Conservation (phyloP, 2,113 vertebrate genomes). For the Typhlomys cinereus region DNA sequence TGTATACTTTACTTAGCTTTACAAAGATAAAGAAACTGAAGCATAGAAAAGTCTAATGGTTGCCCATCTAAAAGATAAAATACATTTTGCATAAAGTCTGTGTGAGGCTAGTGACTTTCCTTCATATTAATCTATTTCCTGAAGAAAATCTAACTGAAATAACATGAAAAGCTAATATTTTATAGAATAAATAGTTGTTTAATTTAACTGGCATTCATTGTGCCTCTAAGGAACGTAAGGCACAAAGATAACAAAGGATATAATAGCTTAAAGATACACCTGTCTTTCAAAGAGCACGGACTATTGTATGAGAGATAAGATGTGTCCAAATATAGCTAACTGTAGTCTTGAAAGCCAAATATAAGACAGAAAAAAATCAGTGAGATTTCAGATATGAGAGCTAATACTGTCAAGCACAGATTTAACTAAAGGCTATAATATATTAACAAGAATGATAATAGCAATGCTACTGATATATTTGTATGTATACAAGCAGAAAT, state of each 20-base stretch:
- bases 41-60: background rate
- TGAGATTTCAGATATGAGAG: constrained; percentile 8
- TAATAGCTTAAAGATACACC: background rate
- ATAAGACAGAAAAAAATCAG: background rate
- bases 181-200: background rate
- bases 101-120: background rate
- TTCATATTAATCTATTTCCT: background rate
- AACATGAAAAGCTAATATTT: background rate
- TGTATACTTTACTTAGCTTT: background rate
- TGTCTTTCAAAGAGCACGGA: background rate
- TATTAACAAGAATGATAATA: too few species aligned
- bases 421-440: background rate
- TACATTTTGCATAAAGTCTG: background rate
- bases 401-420: background rate
- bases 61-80: background rate
- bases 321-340: background rate
- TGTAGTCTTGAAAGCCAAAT: background rate
- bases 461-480: background rate
- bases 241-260: background rate
- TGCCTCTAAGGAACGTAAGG: background rate
- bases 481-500: background rate
- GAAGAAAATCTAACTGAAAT: background rate
- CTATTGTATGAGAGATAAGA: background rate
- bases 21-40: background rate
- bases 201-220: background rate